Evolutionary conservation across 2,888 invertebrate genomes (phyloP).

Genomic region (Lycia hirtaria): DNA sequence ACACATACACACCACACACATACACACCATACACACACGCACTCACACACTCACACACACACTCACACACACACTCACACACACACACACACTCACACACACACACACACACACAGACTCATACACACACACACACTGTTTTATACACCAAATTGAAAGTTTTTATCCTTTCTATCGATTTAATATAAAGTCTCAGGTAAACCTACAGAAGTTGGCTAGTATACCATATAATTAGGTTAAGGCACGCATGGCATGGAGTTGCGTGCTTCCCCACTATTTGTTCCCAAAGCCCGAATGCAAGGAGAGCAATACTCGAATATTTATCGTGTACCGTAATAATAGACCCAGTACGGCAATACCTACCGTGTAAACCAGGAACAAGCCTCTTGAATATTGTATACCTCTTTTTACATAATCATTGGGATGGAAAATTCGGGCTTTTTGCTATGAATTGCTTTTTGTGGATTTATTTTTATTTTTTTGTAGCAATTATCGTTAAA

Average conservation of each 20-base stretch:
- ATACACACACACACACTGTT: too few species aligned
- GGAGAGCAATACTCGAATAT: conserved; percentile 21
- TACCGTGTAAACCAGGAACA: conserved; percentile 7
- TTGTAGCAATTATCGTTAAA: too few species aligned
- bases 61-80: too few species aligned
- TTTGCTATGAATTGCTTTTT: too few species aligned
- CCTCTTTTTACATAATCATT: background rate
- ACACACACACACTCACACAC: too few species aligned
- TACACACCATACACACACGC: too few species aligned
- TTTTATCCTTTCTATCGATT: too few species aligned
- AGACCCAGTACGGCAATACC: conserved; percentile 7
- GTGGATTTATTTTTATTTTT: too few species aligned
- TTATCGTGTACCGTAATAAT: conserved; percentile 15
- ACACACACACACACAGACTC: too few species aligned
- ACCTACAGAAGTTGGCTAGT: background rate
- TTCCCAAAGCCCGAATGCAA: conserved; percentile 13
- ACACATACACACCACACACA: too few species aligned
- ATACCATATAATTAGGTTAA: conserved; percentile 5
- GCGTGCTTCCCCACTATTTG: conserved; percentile 21
- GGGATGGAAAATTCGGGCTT: background rate
- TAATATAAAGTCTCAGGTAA: background rate
- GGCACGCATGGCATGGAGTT: conserved; percentile 10
- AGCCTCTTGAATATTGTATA: conserved; percentile 5
- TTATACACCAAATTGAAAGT: too few species aligned
- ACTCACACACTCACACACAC: too few species aligned